phyloP scores from a whole-genome alignment of 2,113 vertebrate genomes.

The Triplophysa rosa region DNA sequence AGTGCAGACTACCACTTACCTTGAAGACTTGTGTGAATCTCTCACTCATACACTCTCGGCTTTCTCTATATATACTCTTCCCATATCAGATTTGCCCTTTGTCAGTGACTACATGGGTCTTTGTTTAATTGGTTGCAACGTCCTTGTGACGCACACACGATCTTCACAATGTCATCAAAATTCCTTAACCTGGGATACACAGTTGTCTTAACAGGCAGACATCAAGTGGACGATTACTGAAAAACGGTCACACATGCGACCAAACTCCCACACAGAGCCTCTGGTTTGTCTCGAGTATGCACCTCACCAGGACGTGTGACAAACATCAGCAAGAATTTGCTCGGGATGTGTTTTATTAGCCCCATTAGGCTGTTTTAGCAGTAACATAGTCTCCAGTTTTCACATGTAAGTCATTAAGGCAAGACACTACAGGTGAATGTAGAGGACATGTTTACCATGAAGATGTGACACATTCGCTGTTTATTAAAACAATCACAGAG shows the following conservation, averaged over 20 bases:
- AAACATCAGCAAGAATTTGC: constrained; percentile 63
- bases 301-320: constrained; percentile 44
- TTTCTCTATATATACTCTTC: constrained; percentile 60
- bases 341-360: neutral
- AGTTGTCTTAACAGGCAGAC: constrained; percentile 44
- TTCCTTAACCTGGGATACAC: constrained; percentile 69
- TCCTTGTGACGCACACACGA: constrained; percentile 53
- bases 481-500: too few relatives aligned
- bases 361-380: neutral
- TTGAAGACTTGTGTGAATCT: neutral
- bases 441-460: too few relatives aligned
- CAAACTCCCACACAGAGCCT: neutral
- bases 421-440: too few relatives aligned
- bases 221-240: constrained; percentile 55
- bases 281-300: neutral
- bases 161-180: constrained; percentile 49
- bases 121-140: constrained; percentile 34
- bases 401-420: too few relatives aligned
- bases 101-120: neutral
- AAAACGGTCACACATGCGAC: constrained; percentile 35
- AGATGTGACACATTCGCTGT: too few relatives aligned
- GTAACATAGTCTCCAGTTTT: too few relatives aligned
- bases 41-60: neutral
- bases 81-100: neutral
- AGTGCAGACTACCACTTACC: neutral